Evolutionary conservation across 2,888 invertebrate genomes (phyloP).

Genomic region (Cephus pygmeus): DNA sequence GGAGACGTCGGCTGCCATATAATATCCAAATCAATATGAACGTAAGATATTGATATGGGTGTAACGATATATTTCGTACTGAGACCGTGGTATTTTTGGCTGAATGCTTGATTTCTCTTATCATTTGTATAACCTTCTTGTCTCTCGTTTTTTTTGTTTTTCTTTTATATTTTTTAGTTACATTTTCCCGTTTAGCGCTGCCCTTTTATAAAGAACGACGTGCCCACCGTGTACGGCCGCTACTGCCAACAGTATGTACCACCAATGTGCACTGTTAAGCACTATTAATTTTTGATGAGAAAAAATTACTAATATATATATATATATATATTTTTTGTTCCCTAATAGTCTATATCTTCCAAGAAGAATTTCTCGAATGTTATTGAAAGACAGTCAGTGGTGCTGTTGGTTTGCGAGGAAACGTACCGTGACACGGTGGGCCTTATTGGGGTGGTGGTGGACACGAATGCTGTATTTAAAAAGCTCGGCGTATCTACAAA

Average conservation of each 20-base stretch:
- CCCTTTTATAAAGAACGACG: not conserved
- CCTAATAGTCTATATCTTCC: not conserved
- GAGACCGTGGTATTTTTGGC: conserved; percentile 63
- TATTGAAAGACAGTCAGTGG: not conserved
- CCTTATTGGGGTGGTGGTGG: conserved; percentile 25
- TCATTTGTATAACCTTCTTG: conserved; percentile 7
- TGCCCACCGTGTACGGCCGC: not conserved
- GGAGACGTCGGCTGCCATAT: conserved; percentile 58
- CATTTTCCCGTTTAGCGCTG: not conserved
- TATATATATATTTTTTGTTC: not conserved
- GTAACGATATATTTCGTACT: conserved; percentile 59
- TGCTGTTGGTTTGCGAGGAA: not conserved
- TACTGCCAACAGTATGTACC: not conserved
- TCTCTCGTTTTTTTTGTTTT: not conserved
- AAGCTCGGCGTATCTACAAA: conserved; percentile 63
- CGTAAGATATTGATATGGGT: conserved; percentile 63
- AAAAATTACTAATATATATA: not conserved
- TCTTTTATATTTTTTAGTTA: not conserved
- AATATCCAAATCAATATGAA: conserved; percentile 62
- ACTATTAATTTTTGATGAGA: not conserved
- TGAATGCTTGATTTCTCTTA: conserved; percentile 63
- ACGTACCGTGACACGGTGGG: conserved; percentile 37
- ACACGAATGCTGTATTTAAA: conserved; percentile 63
- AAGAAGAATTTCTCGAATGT: not conserved
- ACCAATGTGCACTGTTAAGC: not conserved